Conservation (phyloP, 1,140 invertebrate genomes). For the Schlechtendalia chinensis region DNA sequence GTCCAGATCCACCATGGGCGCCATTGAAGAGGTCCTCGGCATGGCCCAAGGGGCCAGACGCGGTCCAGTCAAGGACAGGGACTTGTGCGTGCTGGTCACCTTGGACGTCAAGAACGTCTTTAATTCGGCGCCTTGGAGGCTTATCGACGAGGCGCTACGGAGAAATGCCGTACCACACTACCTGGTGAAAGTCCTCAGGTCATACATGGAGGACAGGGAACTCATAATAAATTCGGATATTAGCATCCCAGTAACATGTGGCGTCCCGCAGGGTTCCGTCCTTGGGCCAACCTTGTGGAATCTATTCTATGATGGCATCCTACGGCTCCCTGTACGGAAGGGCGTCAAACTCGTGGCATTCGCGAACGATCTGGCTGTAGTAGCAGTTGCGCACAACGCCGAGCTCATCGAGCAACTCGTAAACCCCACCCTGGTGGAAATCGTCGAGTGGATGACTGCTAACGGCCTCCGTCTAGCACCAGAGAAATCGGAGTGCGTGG, state of each 20-base stretch:
- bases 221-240: background rate
- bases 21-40: background rate
- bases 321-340: background rate
- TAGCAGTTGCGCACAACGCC: background rate
- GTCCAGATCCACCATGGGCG: background rate
- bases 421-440: background rate
- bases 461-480: background rate
- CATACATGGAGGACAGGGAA: background rate
- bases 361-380: constrained; percentile 12
- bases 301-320: background rate
- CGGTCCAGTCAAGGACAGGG: background rate
- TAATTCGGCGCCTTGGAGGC: constrained; percentile 1
- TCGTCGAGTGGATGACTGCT: background rate
- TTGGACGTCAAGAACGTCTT: constrained; percentile 29
- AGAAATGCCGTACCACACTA: background rate
- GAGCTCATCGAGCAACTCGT: background rate
- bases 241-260: background rate
- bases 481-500: background rate
- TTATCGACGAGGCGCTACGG: background rate
- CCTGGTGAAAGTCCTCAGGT: background rate
- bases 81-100: background rate
- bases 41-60: background rate
- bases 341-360: background rate
- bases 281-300: constrained; percentile 32
- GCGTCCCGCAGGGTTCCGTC: background rate